phyloP scores from a whole-genome alignment of 1,140 invertebrate species.

The Plectus sambesii region DNA sequence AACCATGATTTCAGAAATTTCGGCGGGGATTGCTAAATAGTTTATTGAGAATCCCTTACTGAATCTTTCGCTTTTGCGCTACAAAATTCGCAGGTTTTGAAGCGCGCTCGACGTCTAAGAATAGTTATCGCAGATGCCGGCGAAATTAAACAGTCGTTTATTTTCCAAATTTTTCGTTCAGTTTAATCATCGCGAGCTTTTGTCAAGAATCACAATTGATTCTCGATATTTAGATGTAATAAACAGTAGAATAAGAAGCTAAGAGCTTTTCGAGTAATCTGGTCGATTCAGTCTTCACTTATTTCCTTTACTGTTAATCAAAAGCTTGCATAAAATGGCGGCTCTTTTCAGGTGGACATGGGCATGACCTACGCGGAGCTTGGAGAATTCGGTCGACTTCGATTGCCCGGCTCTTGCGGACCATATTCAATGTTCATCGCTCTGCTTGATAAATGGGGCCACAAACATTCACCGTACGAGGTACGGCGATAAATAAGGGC shows the following conservation, averaged over 20 bases:
- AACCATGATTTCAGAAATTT: too few relatives aligned
- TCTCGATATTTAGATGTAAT: too few relatives aligned
- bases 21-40: background rate
- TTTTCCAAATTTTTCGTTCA: too few relatives aligned
- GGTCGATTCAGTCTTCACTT: background rate
- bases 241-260: background rate
- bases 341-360: slow-evolving; percentile 52
- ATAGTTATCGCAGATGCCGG: too few relatives aligned
- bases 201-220: too few relatives aligned
- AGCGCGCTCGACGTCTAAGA: too few relatives aligned
- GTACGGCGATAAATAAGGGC: too few relatives aligned
- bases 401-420: slow-evolving; percentile 75
- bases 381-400: slow-evolving; percentile 68
- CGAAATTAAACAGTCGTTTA: too few relatives aligned
- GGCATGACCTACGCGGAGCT: slow-evolving; percentile 93
- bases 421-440: slow-evolving; percentile 93
- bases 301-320: slow-evolving; percentile 1
- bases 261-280: background rate
- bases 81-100: too few relatives aligned
- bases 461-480: too few relatives aligned
- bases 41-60: slow-evolving; percentile 1
- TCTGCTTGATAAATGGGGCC: slow-evolving; percentile 67
- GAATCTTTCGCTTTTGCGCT: too few relatives aligned
- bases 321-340: slow-evolving; percentile 2
- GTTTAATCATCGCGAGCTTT: too few relatives aligned